Conservation (phyloP, 2,797 vertebrate genomes). For the Threskiornis aethiopicus region DNA sequence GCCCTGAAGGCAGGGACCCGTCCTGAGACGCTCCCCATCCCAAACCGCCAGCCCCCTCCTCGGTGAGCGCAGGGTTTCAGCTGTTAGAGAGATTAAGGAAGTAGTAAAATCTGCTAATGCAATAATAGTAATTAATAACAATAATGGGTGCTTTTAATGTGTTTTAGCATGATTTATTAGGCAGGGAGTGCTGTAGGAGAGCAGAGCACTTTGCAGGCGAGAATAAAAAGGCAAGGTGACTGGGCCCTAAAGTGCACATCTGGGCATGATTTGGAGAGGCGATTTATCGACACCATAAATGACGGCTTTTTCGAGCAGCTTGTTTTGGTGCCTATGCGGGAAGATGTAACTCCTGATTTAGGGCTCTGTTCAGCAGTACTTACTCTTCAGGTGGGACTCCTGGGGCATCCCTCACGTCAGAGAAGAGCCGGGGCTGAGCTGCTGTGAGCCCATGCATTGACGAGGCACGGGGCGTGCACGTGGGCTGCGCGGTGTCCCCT, state of each 20-base stretch:
- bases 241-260: constrained; percentile 58
- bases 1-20: not conserved
- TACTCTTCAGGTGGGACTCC: not conserved
- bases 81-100: constrained; percentile 1
- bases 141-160: constrained; percentile 36
- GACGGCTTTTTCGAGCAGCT: constrained; percentile 38
- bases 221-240: constrained; percentile 67
- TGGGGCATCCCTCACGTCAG: not conserved
- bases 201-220: not conserved
- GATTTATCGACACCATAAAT: constrained; percentile 62
- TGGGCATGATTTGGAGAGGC: constrained; percentile 58
- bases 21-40: not conserved
- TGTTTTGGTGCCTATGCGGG: constrained; percentile 37
- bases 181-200: not conserved
- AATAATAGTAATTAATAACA: constrained; percentile 62
- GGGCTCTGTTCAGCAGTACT: not conserved
- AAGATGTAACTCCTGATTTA: constrained; percentile 54
- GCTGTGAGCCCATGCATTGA: not conserved
- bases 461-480: accelerated
- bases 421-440: not conserved
- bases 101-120: constrained; percentile 40
- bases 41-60: not conserved
- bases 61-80: not conserved
- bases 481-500: accelerated
- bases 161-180: constrained; percentile 40